Evolutionary conservation across 2,113 vertebrate genomes (phyloP), one percentile per base, ranked within the genome.

Genomic region (Elgaria multicarinata): DNA sequence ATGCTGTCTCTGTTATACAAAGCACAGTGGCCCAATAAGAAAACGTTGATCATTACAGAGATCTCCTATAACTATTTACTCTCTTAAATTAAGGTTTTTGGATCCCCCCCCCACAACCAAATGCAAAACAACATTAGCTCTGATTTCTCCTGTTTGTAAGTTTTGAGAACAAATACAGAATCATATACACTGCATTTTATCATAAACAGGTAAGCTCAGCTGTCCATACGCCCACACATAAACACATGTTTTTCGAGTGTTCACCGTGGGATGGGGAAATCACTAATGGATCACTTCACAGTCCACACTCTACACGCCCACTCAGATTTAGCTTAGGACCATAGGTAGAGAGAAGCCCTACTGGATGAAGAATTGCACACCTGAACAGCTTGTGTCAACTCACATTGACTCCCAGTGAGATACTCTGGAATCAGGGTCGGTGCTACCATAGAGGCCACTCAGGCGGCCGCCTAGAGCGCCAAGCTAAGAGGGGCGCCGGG

Each of bases 211-310:
- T 7, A 62, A 55, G 62, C 5, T 85, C 6, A 64, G 53, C 6
- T 83, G 67, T 50, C 5, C 69, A 44, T 46, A 50, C 80, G 58
- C 87, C 87, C 79, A 88, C 87, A 76, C 44, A 50, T 20, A 44
- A 64, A 72, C 53, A 83, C 71, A 71, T 89, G 87, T n/a, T 88
- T 36, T 53, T 42, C 2, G 28, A 46, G 50, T 36, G 31, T 28
- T 26, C 22, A 39, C 14, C 33, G n/a, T 3, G 39, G 81, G 3
- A 18, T 50, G 8, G 22, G 31, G 13, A 28, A 50, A 79, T 83
- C 44, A 36, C 79, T 64, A n/a, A 42, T 18, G n/a, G 78, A 87
- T 44, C 55, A 26, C 67, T 74, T 74, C 36, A 28, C 20, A n/a
- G 39, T 3, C 42, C 3, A 31, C 6, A 78, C n/a, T 6, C 42